Percentiles rank a stretch among this genome's conserved stretches.
Conservation (phyloP, 2,113 vertebrate species). For the Thalassoma bifasciatum region DNA sequence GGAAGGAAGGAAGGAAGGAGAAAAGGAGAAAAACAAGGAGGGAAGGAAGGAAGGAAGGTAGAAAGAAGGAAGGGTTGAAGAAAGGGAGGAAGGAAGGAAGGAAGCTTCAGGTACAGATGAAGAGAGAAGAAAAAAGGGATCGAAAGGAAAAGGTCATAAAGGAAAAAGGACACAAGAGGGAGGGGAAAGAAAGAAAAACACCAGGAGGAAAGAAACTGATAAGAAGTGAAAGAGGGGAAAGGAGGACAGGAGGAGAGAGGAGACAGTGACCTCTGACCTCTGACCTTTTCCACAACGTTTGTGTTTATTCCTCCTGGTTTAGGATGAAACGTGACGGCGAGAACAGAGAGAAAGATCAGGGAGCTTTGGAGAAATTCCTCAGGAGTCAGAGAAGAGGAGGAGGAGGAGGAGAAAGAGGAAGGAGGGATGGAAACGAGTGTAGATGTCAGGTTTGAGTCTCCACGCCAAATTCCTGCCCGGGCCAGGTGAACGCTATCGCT, state of each 20-base stretch:
- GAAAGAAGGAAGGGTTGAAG: no score
- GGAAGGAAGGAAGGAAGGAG: no score
- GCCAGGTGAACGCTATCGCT: constrained; percentile 24
- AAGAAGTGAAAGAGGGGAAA: not conserved
- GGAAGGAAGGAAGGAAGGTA: not conserved
- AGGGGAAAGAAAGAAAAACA: not conserved
- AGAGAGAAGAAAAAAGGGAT: not conserved
- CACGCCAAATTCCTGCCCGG: constrained; percentile 50
- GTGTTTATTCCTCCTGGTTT: no score
- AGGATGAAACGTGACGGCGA: not conserved
- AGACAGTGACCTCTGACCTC: not conserved
- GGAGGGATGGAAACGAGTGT: not conserved
- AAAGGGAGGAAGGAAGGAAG: no score
- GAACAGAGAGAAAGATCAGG: not conserved
- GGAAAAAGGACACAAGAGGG: not conserved
- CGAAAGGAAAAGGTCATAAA: not conserved
- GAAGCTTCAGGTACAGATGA: no score
- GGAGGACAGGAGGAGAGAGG: not conserved
- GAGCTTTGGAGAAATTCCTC: constrained; percentile 31
- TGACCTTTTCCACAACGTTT: no score
- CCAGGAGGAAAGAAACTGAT: not conserved
- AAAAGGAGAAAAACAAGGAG: no score
- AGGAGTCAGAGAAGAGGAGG: constrained; percentile 20
- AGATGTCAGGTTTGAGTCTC: constrained; percentile 6
- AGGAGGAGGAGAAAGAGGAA: no score